Conservation (phyloP, 2,113 vertebrate species). For the Rhizomys pruinosus region DNA sequence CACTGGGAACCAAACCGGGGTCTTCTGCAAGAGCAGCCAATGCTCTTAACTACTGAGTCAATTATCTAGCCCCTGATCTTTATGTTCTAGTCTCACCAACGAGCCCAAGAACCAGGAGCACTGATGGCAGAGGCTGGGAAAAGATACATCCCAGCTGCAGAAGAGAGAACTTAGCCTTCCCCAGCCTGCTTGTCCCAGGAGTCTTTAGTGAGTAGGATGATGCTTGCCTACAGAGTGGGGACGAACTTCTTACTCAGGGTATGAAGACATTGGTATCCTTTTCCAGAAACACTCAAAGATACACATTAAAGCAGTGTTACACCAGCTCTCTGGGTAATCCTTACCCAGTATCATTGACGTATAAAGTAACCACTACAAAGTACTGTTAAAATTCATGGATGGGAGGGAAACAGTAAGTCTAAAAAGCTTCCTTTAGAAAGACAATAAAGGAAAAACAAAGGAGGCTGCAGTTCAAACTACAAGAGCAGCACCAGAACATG, state of each 20-base stretch:
- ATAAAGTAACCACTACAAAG: neutral
- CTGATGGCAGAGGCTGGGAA: too few species aligned
- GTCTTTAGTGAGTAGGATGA: neutral
- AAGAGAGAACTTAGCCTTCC: neutral
- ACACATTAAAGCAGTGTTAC: neutral
- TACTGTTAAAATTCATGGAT: neutral
- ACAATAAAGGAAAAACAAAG: neutral
- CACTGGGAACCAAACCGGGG: too few species aligned
- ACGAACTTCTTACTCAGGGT: neutral
- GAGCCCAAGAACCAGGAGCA: neutral
- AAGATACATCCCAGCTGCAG: neutral
- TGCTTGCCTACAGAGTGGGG: too few species aligned
- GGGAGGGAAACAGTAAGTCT: neutral
- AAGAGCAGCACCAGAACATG: neutral
- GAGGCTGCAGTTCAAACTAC: neutral
- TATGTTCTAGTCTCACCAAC: neutral
- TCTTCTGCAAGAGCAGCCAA: too few species aligned
- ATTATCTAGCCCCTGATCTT: neutral
- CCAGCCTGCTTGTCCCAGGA: neutral
- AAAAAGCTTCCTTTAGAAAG: neutral
- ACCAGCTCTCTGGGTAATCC: neutral
- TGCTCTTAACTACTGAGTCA: too few species aligned
- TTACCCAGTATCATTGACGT: neutral
- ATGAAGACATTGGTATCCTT: neutral
- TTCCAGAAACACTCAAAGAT: neutral